A percentile compares a stretch with the other conserved stretches of the same genome.
phyloP scores from a whole-genome alignment of 2,797 vertebrate species.

The Diglossa cyanea region DNA sequence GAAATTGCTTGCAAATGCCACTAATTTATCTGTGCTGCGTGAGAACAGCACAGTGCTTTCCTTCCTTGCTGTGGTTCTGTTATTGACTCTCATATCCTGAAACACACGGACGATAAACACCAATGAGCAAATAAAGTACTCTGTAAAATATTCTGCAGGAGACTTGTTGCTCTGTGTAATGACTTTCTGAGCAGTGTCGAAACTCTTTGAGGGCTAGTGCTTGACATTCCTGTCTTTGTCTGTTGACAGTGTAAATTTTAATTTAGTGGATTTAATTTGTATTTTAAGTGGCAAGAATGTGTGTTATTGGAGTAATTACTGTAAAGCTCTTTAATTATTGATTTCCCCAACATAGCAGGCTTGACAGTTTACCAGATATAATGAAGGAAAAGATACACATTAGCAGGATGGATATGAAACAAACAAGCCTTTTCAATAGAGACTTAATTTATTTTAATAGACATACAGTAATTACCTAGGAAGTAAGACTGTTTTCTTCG shows the following conservation, averaged over 20 bases:
- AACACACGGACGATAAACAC: neutral
- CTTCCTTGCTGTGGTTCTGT: neutral
- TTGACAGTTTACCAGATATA: conserved; percentile 75
- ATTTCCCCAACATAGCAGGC: conserved; percentile 63
- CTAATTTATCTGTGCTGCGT: neutral
- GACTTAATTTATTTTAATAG: conserved; percentile 75
- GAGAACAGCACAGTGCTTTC: neutral
- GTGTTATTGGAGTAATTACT: conserved; percentile 71
- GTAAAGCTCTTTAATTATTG: conserved; percentile 78
- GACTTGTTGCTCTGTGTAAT: neutral
- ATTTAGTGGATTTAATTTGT: conserved; percentile 62
- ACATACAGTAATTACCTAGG: conserved; percentile 70
- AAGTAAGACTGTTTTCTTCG: conserved; percentile 67
- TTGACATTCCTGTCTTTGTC: neutral
- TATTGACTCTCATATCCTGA: neutral
- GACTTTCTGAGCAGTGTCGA: neutral
- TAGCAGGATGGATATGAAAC: conserved; percentile 70
- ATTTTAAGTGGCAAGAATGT: conserved; percentile 68
- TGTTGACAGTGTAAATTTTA: conserved; percentile 49
- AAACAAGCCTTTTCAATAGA: conserved; percentile 72
- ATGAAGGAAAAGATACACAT: conserved; percentile 72
- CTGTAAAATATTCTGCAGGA: neutral
- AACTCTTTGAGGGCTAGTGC: neutral
- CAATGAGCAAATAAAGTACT: neutral
- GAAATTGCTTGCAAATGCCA: neutral